phyloP scores from a whole-genome alignment of 2,888 invertebrate genomes.

The Euspilapteryx auroguttella region DNA sequence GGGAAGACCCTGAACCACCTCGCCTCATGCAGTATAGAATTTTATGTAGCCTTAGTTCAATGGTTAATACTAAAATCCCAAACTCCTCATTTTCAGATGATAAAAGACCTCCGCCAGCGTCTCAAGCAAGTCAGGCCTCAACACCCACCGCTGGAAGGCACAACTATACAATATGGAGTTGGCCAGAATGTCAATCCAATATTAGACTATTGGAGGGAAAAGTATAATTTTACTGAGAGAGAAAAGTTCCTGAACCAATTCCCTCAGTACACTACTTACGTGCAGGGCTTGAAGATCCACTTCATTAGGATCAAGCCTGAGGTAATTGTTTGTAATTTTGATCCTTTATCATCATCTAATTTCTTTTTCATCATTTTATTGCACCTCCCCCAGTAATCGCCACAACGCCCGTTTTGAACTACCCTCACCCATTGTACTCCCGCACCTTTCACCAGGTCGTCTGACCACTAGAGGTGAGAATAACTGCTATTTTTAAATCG shows the following conservation, averaged over 20 bases:
- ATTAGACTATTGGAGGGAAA: conserved; percentile 75
- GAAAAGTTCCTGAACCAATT: conserved; percentile 70
- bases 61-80: too few species aligned
- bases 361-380: too few species aligned
- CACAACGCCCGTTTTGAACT: too few species aligned
- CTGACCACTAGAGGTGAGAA: too few species aligned
- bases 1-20: too few species aligned
- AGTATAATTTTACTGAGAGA: conserved; percentile 66
- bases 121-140: conserved; percentile 21
- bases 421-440: too few species aligned
- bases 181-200: conserved; percentile 68
- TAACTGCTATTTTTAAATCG: too few species aligned
- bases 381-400: too few species aligned
- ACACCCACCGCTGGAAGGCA: conserved; percentile 66
- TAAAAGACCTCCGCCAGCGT: conserved; percentile 26
- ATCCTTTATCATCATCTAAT: too few species aligned
- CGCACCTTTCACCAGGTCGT: too few species aligned
- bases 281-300: conserved; percentile 74
- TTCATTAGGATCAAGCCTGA: conserved; percentile 71
- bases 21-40: background rate
- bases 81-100: conserved; percentile 20
- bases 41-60: background rate
- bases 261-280: conserved; percentile 75
- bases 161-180: conserved; percentile 81
- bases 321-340: too few species aligned